Percentiles rank a stretch among this genome's conserved stretches.
Conservation (phyloP, 1,140 invertebrate genomes). For the Gerris buenoi region DNA sequence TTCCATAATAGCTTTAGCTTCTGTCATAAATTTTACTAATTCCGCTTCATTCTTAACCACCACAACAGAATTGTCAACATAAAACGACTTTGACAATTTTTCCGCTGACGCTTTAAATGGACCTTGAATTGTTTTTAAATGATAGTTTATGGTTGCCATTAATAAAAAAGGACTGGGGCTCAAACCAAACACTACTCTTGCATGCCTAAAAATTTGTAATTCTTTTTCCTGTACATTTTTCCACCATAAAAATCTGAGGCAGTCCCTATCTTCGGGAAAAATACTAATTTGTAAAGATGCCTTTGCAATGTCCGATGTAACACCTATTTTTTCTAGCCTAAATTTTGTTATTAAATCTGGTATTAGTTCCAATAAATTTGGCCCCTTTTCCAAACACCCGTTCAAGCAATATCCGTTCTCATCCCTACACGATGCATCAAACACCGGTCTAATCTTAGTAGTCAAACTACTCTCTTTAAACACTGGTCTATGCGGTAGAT, state of each 20-base stretch:
- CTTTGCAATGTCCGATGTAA: conserved; percentile 14
- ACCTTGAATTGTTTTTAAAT: not conserved
- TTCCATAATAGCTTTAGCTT: not conserved
- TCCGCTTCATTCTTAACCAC: not conserved
- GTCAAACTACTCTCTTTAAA: conserved; percentile 16
- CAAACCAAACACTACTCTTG: not conserved
- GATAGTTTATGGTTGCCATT: not conserved
- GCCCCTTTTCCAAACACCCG: conserved; percentile 26
- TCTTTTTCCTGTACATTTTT: not conserved
- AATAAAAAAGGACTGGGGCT: not conserved
- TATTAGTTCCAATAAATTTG: conserved; percentile 31
- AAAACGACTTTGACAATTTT: not conserved
- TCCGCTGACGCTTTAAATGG: not conserved
- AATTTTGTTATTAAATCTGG: conserved; percentile 29
- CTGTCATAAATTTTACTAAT: not conserved
- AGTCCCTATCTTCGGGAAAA: not conserved
- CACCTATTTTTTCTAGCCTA: conserved; percentile 25
- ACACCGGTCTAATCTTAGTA: conserved; percentile 23
- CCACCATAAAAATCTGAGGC: not conserved
- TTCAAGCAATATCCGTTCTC: conserved; percentile 25
- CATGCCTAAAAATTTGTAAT: not conserved
- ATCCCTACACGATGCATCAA: conserved; percentile 25
- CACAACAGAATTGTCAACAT: not conserved
- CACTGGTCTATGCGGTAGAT: conserved; percentile 26
- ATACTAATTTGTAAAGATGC: not conserved